Conservation (phyloP, 1,140 invertebrate species). For the Triops longicaudatus region DNA sequence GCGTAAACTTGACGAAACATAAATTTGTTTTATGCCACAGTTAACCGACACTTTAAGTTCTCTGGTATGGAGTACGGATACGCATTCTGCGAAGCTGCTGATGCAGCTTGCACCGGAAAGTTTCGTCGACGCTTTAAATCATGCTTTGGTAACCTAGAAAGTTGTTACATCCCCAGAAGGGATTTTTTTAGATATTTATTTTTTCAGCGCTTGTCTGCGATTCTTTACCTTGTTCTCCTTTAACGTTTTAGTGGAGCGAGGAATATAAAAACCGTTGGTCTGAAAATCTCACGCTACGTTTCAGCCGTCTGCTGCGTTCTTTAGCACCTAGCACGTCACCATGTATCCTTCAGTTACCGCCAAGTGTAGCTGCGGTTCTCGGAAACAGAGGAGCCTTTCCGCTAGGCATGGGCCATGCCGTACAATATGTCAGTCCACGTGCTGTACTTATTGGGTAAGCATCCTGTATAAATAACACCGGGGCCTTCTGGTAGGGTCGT, state of each 20-base stretch:
- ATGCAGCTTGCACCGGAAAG: slow-evolving; percentile 58
- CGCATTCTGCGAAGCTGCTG: slow-evolving; percentile 61
- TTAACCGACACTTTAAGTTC: slow-evolving; percentile 66
- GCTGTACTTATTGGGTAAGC: slow-evolving; percentile 73
- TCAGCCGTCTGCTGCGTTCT: slow-evolving; percentile 28
- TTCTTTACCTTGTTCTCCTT: slow-evolving; percentile 7
- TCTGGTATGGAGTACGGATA: slow-evolving; percentile 81
- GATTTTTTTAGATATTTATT: background rate
- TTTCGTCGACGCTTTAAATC: slow-evolving; percentile 84
- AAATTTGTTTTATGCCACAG: slow-evolving; percentile 40
- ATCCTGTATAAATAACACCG: slow-evolving; percentile 19
- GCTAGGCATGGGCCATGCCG: slow-evolving; percentile 79
- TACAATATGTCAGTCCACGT: slow-evolving; percentile 64
- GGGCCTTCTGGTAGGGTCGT: no score
- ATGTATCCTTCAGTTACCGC: slow-evolving; percentile 59
- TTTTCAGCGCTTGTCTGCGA: background rate
- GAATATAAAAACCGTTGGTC: slow-evolving; percentile 44
- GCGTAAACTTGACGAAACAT: no score
- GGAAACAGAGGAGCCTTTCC: slow-evolving; percentile 77
- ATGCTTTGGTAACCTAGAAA: slow-evolving; percentile 49
- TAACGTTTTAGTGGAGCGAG: slow-evolving; percentile 52
- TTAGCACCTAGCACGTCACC: slow-evolving; percentile 28
- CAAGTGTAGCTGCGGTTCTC: slow-evolving; percentile 57
- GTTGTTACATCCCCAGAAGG: no score
- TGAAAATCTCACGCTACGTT: background rate